Conservation (phyloP, 2,113 vertebrate species). For the Hiodon alosoides region DNA sequence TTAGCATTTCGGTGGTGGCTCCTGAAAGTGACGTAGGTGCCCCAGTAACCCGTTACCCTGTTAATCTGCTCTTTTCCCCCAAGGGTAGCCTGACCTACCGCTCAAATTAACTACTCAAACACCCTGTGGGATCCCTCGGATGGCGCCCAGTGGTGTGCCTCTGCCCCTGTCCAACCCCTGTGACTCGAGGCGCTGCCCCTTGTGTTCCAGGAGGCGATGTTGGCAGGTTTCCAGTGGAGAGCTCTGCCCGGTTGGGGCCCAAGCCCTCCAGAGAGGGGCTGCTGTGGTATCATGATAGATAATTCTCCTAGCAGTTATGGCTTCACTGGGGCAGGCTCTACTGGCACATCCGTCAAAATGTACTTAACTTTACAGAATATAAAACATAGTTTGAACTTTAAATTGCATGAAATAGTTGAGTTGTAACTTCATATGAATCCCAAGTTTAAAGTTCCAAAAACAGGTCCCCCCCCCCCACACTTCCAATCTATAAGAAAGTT, state of each 20-base stretch:
- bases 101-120: constrained; percentile 26
- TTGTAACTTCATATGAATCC: too few species aligned
- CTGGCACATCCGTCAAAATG: too few species aligned
- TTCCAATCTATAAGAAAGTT: not conserved
- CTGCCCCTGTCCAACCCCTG: constrained; percentile 19
- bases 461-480: not conserved
- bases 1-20: constrained; percentile 15
- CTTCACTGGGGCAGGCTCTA: too few species aligned
- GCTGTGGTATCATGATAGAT: constrained; percentile 6
- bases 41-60: constrained; percentile 12
- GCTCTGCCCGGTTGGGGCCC: not conserved
- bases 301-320: not conserved
- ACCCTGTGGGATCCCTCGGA: constrained; percentile 9
- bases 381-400: too few species aligned
- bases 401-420: too few species aligned
- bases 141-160: not conserved
- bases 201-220: constrained; percentile 12
- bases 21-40: constrained; percentile 7
- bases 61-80: constrained; percentile 14
- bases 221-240: constrained; percentile 18
- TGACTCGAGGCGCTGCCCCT: constrained; percentile 3
- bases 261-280: not conserved
- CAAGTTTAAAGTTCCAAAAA: too few species aligned
- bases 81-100: constrained; percentile 23
- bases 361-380: too few species aligned